Percentiles rank a stretch among this genome's conserved stretches.
Conservation (phyloP, 2,797 vertebrate species). For the Aphelocoma californica region DNA sequence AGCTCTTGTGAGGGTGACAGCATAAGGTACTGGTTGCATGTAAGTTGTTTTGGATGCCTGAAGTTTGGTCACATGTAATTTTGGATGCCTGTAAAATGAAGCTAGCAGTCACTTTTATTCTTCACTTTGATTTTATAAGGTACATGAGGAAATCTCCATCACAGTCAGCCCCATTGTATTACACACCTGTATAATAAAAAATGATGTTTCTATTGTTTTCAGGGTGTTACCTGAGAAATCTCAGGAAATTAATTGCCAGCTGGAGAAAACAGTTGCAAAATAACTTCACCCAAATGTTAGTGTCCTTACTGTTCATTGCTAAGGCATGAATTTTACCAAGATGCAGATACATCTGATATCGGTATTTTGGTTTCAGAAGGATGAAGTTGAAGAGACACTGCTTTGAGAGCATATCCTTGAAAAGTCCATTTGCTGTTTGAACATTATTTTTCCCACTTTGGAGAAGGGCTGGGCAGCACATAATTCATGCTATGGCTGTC, state of each 20-base stretch:
- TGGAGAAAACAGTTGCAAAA: neutral
- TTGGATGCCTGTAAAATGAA: neutral
- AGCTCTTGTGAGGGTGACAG: neutral
- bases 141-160: neutral
- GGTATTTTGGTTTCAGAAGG: neutral
- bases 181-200: neutral
- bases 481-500: neutral
- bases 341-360: neutral
- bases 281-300: constrained; percentile 14
- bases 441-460: neutral
- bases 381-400: neutral
- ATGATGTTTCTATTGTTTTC: neutral
- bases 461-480: neutral
- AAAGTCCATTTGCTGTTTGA: neutral
- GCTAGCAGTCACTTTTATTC: neutral
- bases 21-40: neutral
- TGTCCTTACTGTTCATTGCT: neutral
- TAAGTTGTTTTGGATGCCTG: neutral
- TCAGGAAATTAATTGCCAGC: neutral
- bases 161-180: neutral
- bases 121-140: neutral
- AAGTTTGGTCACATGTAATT: neutral
- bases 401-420: neutral
- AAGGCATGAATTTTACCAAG: neutral
- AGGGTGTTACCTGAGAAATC: neutral